Evolutionary conservation across 2,797 vertebrate species (phyloP).

Genomic region (Hirundo rustica): DNA sequence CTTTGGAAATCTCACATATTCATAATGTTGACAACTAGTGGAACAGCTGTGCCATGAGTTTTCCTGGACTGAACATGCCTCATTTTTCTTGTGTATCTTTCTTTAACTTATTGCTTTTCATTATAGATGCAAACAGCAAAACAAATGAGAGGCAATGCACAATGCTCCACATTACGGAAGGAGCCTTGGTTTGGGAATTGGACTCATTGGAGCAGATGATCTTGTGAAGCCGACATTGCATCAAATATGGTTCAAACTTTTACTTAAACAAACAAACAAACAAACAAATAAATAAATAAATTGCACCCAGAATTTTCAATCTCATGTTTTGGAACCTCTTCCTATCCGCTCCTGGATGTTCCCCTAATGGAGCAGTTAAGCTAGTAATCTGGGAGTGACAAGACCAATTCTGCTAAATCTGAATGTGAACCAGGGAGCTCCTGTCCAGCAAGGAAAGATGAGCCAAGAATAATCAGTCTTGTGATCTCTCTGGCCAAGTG

Average conservation of each 20-base stretch:
- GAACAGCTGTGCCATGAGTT: background rate
- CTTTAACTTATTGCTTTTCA: background rate
- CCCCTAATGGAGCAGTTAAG: conserved; percentile 8
- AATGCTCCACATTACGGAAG: background rate
- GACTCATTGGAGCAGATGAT: background rate
- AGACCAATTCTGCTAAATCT: conserved; percentile 17
- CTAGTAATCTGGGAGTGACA: conserved; percentile 21
- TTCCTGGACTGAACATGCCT: background rate
- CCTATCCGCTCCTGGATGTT: background rate
- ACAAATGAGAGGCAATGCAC: background rate
- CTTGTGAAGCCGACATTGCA: background rate
- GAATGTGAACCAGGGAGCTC: background rate
- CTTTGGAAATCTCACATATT: background rate
- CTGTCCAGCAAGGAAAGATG: conserved; percentile 26
- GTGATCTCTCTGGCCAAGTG: conserved; percentile 9
- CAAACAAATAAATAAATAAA: background rate
- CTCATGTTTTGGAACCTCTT: background rate
- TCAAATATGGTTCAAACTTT: background rate
- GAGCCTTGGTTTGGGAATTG: background rate
- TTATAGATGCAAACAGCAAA: background rate
- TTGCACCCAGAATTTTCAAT: background rate
- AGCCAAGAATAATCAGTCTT: conserved; percentile 47
- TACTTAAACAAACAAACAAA: background rate
- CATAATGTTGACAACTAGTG: background rate
- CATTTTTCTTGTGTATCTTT: background rate